A percentile compares a stretch with the other conserved stretches of the same genome.
phyloP scores from a whole-genome alignment of 2,888 invertebrate species.

The Trissoscelio sp. region DNA sequence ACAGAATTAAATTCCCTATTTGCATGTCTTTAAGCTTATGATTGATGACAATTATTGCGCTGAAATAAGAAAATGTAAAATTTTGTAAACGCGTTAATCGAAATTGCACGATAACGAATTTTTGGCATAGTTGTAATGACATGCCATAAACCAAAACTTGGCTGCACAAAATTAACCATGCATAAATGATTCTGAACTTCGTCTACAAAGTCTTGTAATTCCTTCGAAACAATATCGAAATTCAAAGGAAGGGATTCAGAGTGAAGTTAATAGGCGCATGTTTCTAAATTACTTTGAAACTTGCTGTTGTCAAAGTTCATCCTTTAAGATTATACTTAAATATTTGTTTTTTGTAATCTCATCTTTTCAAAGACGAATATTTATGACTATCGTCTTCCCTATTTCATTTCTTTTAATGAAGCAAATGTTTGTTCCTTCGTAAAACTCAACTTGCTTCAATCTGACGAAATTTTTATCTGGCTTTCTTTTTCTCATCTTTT shows the following conservation, averaged over 20 bases:
- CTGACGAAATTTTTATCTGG: too few species aligned
- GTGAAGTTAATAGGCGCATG: constrained; percentile 11
- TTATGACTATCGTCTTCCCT: neutral
- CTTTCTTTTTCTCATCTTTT: too few species aligned
- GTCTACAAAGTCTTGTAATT: constrained; percentile 30
- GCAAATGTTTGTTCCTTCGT: too few species aligned
- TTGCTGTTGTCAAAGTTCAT: neutral
- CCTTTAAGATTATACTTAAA: neutral
- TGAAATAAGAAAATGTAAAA: neutral
- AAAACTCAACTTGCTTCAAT: too few species aligned
- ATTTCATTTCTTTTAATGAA: neutral
- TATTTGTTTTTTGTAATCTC: neutral
- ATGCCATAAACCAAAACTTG: constrained; percentile 25
- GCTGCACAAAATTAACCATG: constrained; percentile 12
- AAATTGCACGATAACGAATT: constrained; percentile 5
- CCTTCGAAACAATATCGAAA: constrained; percentile 31
- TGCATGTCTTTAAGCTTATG: too few species aligned
- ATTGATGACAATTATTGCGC: neutral
- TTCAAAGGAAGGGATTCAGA: constrained; percentile 17
- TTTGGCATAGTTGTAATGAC: constrained; percentile 27
- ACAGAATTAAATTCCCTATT: too few species aligned
- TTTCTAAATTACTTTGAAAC: constrained; percentile 20
- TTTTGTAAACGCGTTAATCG: neutral
- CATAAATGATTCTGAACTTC: constrained; percentile 17
- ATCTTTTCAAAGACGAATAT: neutral